Base-by-base conservation (phyloP, 2,888 invertebrate genomes). In the Scaptodrosophila latifasciaeformis region DNA sequence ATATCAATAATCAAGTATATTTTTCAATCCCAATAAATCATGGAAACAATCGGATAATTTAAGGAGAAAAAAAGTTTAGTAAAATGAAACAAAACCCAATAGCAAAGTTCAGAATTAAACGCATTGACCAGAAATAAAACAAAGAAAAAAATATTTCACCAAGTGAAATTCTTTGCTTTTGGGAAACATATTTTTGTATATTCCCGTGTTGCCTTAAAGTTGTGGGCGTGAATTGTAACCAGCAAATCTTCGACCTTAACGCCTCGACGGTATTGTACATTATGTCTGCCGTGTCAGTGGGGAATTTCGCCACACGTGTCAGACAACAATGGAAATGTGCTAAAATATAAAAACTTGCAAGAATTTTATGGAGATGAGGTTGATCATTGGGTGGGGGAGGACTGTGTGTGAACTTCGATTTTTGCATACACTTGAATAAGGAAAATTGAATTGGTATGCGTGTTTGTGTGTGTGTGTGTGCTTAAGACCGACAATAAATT, bases 121-220 rank as follows among this genome's bases (percentile, higher is more conserved):
- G n/a, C n/a, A n/a, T n/a, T n/a, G n/a, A n/a, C n/a, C n/a, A n/a
- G n/a, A n/a, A n/a, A n/a, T n/a, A n/a, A n/a, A n/a, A n/a, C n/a
- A n/a, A n/a, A n/a, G n/a, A n/a, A n/a, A n/a, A n/a, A n/a, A n/a
- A n/a, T n/a, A n/a, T n/a, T n/a, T n/a, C n/a, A n/a, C n/a, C n/a
- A n/a, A n/a, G n/a, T n/a, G n/a, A n/a, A n/a, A n/a, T n/a, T n/a
- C n/a, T n/a, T n/a, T n/a, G n/a, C n/a, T n/a, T n/a, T n/a, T 48
- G 72, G 69, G 59, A n/a, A 59, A 53, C 61, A 71, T 75, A 65
- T 75, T 71, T 70, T 67, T n/a, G n/a, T n/a, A n/a, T n/a, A n/a
- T n/a, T n/a, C n/a, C n/a, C n/a, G n/a, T n/a, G n/a, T n/a, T n/a
- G n/a, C n/a, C n/a, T n/a, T n/a, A n/a, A n/a, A n/a, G n/a, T n/a